Percentiles rank a stretch among this genome's conserved stretches.
Conservation (phyloP, 2,888 invertebrate species). For the Parnassius apollo region DNA sequence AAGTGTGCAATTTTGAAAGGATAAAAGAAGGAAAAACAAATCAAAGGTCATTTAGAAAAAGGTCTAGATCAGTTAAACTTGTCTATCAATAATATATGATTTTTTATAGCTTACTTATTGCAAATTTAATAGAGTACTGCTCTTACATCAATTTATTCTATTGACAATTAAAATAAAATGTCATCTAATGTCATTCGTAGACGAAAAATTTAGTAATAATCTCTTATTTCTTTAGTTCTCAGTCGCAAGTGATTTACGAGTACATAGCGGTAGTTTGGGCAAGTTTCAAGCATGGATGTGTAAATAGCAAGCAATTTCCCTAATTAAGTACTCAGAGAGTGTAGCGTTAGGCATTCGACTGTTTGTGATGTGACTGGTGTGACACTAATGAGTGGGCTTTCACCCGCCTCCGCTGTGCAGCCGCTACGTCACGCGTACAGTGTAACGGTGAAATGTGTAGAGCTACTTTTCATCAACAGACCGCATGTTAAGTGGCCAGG, state of each 20-base stretch:
- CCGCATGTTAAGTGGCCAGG: no score
- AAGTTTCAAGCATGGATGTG: slow-evolving; percentile 55
- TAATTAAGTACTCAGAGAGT: slow-evolving; percentile 65
- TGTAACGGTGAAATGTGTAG: slow-evolving; percentile 41
- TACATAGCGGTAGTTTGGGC: slow-evolving; percentile 47
- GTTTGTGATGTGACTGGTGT: slow-evolving; percentile 47
- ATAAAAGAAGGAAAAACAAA: no score
- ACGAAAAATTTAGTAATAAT: slow-evolving; percentile 6
- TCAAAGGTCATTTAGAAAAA: no score
- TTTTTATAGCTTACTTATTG: no score
- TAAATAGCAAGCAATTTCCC: slow-evolving; percentile 66
- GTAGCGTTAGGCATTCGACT: slow-evolving; percentile 42
- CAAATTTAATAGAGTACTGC: no score
- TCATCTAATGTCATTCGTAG: no score
- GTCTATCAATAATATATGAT: no score
- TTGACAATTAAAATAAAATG: no score
- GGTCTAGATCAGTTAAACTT: no score
- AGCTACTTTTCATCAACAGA: slow-evolving; percentile 31
- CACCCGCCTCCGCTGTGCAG: slow-evolving; percentile 34
- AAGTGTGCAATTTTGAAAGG: no score
- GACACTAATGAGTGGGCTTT: slow-evolving; percentile 46
- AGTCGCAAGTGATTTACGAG: slow-evolving; percentile 23
- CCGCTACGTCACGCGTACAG: slow-evolving; percentile 22
- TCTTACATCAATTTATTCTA: no score
- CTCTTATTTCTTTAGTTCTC: slow-evolving; percentile 11